Conservation (phyloP, 1,140 invertebrate genomes). For the Ectropis grisescens region DNA sequence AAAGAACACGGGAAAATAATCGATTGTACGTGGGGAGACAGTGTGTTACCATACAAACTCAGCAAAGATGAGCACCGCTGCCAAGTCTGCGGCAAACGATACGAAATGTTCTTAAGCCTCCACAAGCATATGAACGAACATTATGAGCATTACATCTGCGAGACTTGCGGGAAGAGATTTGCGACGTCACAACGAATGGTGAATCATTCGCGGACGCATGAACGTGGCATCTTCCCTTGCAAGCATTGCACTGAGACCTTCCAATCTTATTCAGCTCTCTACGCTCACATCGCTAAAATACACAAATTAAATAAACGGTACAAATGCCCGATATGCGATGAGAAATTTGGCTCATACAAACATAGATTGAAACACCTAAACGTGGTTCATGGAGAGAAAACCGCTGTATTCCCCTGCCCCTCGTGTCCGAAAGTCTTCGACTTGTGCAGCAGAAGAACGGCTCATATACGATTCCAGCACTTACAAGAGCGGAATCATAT, state of each 20-base stretch:
- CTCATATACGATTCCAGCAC: background rate
- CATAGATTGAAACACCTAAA: background rate
- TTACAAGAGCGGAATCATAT: conserved; percentile 25
- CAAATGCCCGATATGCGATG: background rate
- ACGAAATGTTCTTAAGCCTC: background rate
- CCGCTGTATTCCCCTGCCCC: background rate
- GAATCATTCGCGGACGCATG: background rate
- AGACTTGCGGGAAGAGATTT: background rate
- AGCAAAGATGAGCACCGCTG: conserved; percentile 33
- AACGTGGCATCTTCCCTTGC: background rate
- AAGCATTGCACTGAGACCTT: background rate
- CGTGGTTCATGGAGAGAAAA: background rate
- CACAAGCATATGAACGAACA: background rate
- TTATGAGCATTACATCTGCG: background rate
- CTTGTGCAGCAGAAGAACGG: background rate
- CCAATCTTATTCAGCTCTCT: background rate
- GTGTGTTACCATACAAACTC: conserved; percentile 49
- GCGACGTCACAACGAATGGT: background rate
- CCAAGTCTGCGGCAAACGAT: background rate
- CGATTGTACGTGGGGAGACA: conserved; percentile 36
- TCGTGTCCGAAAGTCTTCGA: background rate
- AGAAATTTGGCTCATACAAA: background rate
- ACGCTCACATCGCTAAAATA: background rate
- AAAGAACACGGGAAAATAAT: conserved; percentile 39
- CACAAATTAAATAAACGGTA: background rate